These are phyloP conservation scores for Philypnodon macrostomus DNA, from an alignment of 2,797 vertebrate genomes.

Conservation along the genomic window DNA sequence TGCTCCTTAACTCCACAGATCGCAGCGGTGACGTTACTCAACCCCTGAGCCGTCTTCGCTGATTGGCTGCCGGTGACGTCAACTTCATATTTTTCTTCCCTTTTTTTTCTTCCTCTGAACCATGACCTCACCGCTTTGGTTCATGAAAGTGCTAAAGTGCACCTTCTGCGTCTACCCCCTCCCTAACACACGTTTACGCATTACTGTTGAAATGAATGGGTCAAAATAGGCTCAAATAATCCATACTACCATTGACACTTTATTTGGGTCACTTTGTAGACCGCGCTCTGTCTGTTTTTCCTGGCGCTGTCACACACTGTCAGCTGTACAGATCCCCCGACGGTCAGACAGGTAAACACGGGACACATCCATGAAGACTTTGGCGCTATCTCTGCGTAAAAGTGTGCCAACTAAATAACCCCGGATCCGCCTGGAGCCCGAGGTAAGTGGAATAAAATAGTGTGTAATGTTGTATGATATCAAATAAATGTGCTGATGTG, in stretches of 20 bases:
- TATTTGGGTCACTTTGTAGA: constrained; percentile 9
- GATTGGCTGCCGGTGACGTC: constrained; percentile 94
- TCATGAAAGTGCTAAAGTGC: constrained; percentile 82
- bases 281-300: constrained; percentile 33
- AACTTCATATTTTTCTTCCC: constrained; percentile 65
- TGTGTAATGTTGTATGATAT: background rate
- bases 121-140: constrained; percentile 89
- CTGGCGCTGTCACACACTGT: constrained; percentile 59
- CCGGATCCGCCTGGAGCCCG: constrained; percentile 40
- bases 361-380: constrained; percentile 55
- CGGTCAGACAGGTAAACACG: constrained; percentile 65
- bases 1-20: constrained; percentile 78
- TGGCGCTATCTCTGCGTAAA: constrained; percentile 40
- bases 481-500: background rate
- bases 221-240: constrained; percentile 46
- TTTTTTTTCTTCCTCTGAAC: constrained; percentile 59
- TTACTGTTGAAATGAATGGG: constrained; percentile 32
- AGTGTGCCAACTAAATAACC: constrained; percentile 55
- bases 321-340: constrained; percentile 50
- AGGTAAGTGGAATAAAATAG: constrained; percentile 49
- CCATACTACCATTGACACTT: constrained; percentile 13
- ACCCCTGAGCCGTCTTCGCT: constrained; percentile 71
- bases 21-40: constrained; percentile 83
- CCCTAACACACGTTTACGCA: constrained; percentile 22
- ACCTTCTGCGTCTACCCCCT: constrained; percentile 64